Base-by-base conservation (phyloP, 2,113 vertebrate genomes). In the Silurus meridionalis region DNA sequence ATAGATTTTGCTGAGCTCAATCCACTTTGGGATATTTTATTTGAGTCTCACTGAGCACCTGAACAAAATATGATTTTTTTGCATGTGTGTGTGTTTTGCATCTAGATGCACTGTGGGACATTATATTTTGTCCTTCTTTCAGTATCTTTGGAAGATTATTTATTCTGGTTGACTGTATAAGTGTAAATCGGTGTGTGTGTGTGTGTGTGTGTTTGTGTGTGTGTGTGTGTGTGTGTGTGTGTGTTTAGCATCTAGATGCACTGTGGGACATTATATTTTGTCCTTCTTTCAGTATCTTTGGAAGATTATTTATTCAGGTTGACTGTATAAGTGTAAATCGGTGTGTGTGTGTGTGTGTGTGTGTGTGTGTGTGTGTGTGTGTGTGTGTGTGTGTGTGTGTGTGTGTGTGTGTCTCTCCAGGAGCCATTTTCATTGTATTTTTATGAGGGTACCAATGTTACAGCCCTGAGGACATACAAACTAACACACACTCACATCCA, bases 391-490 rank as follows among this genome's bases (percentile, higher is more conserved):
- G 37, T 28, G 50, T 83, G 64, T 83, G n/a, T 64, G 50, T 77
- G 74, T 50, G 14, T 77, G 48, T 21, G 48, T 77, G 48, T 50
- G 9, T 52, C 28, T 83, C 53, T 83, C 80, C 15, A 53, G 67
- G 74, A 89, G 86, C 37, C 71, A 82, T 55, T 80, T 64, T 83
- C 64, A 11, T 64, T 86, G 61, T 78, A 83, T 89, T 89, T 84
- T 89, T 46, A 87, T 85, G 58, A 67, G 63, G 46, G 25, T 87
- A 83, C 28, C 64, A 72, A 21, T 87, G 83, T 83, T 87, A 83
- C 67, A 89, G 55, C 85, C 58, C 52, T 66, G 83, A 57, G 66
- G 67, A 79, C 79, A 78, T 48, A 87, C 55, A 87, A 28, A 67
- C 5, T 64, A 14, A 78, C 15, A 74, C 66, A 77, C 50, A 23